A percentile compares a stretch with the other conserved stretches of the same genome.
Conservation (phyloP, 37 sponge, comb jelly and placozoan species). For the Spongilla lacustris region DNA sequence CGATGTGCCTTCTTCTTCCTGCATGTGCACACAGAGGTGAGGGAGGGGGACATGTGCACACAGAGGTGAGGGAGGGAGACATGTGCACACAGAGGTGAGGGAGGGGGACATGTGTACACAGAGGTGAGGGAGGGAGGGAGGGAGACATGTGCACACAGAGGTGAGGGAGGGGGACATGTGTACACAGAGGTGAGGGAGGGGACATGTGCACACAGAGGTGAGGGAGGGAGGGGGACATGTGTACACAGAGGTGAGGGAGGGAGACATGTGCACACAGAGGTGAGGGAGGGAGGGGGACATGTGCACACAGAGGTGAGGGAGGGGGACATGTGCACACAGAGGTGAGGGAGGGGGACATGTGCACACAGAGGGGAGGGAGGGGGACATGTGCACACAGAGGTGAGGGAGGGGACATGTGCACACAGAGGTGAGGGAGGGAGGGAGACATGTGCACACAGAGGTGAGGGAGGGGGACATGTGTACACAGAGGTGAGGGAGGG, state of each 20-base stretch:
- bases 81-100: neutral
- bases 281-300: neutral
- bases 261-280: neutral
- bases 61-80: neutral
- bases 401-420: neutral
- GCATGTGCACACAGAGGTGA: neutral
- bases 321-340: neutral
- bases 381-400: neutral
- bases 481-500: neutral
- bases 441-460: neutral
- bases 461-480: neutral
- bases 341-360: neutral
- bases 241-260: neutral
- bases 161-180: neutral
- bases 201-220: neutral
- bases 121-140: neutral
- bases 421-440: neutral
- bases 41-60: neutral
- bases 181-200: neutral
- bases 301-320: neutral
- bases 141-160: neutral
- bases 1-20: neutral
- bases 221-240: neutral
- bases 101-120: neutral
- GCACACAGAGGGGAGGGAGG: neutral